These are phyloP conservation scores for Copidosoma aretas DNA, from an alignment of 2,888 invertebrate genomes.

Conservation along the genomic window DNA sequence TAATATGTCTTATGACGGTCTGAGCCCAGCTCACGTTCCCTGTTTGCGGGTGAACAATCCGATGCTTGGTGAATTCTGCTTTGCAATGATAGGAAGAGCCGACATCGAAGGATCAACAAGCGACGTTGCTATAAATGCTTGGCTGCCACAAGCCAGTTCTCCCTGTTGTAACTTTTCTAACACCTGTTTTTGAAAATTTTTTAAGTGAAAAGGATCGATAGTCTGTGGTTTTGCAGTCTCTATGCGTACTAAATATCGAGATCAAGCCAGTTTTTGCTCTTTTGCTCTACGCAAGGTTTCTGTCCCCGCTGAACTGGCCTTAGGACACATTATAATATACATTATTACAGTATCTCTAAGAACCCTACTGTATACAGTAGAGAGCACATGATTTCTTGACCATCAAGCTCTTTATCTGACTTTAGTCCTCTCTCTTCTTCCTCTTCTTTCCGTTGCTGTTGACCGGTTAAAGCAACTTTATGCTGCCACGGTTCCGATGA, in stretches of 20 bases:
- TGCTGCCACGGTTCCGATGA: too few relatives aligned
- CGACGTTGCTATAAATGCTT: slow-evolving; percentile 72
- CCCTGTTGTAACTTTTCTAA: slow-evolving; percentile 62
- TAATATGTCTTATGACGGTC: slow-evolving; percentile 68
- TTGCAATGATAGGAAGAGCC: slow-evolving; percentile 79
- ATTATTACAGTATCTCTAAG: too few relatives aligned
- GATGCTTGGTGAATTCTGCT: slow-evolving; percentile 75
- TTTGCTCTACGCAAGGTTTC: slow-evolving; percentile 77
- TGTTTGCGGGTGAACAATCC: slow-evolving; percentile 75
- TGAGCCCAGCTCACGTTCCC: slow-evolving; percentile 74
- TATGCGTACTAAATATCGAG: slow-evolving; percentile 58
- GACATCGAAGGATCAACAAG: slow-evolving; percentile 78
- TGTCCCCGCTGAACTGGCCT: slow-evolving; percentile 68
- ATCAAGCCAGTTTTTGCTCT: slow-evolving; percentile 58
- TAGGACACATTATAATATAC: too few relatives aligned
- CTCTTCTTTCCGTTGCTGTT: too few relatives aligned
- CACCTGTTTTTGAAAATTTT: slow-evolving; percentile 48
- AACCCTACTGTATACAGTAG: too few relatives aligned
- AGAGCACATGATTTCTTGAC: too few relatives aligned
- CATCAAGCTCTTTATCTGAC: too few relatives aligned
- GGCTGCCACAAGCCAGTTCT: slow-evolving; percentile 73
- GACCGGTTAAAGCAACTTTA: too few relatives aligned
- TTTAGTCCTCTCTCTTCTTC: too few relatives aligned
- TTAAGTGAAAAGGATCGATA: slow-evolving; percentile 71
- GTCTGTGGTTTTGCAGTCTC: slow-evolving; percentile 72